Evolutionary conservation across 92 coral and sea anemone genomes (phyloP), one percentile per base, ranked within the genome.

Genomic region (Galaxea fascicularis): DNA sequence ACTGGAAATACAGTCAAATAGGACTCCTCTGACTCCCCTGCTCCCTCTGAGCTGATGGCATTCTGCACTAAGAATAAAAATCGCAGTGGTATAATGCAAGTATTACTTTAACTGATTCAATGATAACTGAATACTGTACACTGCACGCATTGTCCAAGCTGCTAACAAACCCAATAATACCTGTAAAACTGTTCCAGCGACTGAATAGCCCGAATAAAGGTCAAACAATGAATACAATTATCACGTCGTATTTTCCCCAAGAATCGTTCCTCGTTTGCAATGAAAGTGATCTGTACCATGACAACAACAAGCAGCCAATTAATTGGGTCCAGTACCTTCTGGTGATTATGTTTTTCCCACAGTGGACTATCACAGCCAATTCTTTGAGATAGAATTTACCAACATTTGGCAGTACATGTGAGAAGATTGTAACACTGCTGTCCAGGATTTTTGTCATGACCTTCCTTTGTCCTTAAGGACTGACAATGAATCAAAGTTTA

Each of bases 401-500:
- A n/a, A n/a, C n/a, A n/a, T n/a, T n/a, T n/a, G n/a, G n/a, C n/a
- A n/a, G n/a, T n/a, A n/a, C n/a, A n/a, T n/a, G n/a, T n/a, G n/a
- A n/a, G n/a, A n/a, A n/a, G n/a, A n/a, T n/a, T n/a, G n/a, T n/a
- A n/a, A n/a, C n/a, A n/a, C n/a, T n/a, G n/a, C n/a, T n/a, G n/a
- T n/a, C n/a, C n/a, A n/a, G n/a, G n/a, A n/a, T n/a, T n/a, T n/a
- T n/a, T n/a, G n/a, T n/a, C n/a, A n/a, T n/a, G n/a, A n/a, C n/a
- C n/a, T n/a, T n/a, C n/a, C n/a, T n/a, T n/a, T n/a, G n/a, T n/a
- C n/a, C n/a, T n/a, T n/a, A n/a, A 59, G 27, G 27, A 86, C 49
- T 45, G 47, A 78, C 71, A 7, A 68, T 83, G 58, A 80, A 73
- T 53, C 71, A 57, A 30, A 69, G 71, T 58, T 80, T 16, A 84